Evolutionary conservation across 2,797 vertebrate genomes (phyloP).

Genomic region (Hippopotamyrus pictus): DNA sequence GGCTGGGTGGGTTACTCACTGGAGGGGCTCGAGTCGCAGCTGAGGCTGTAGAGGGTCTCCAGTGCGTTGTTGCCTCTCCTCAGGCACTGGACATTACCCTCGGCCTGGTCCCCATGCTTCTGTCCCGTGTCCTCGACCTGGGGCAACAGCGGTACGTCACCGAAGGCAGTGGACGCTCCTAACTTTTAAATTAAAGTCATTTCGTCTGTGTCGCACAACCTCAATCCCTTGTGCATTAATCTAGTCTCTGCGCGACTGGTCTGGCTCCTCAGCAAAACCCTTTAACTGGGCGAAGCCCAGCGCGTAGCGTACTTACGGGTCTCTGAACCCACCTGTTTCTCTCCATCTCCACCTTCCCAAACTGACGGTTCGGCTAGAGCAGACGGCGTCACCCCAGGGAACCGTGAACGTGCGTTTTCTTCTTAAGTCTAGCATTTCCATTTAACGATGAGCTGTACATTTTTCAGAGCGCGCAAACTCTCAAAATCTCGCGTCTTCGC

Average conservation of each 20-base stretch:
- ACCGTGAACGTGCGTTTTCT: neutral
- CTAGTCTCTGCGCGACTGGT: neutral
- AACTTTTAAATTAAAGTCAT: neutral
- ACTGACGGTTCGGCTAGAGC: too few species aligned
- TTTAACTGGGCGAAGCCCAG: neutral
- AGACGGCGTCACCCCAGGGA: neutral
- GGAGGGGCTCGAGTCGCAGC: conserved; percentile 78
- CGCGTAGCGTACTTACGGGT: neutral
- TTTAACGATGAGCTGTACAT: neutral
- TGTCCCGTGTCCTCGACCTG: conserved; percentile 69
- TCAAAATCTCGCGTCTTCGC: neutral
- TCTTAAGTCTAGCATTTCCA: neutral
- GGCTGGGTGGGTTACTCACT: conserved; percentile 64
- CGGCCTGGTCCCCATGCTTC: conserved; percentile 53
- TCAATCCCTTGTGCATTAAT: neutral
- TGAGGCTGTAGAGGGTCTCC: conserved; percentile 79
- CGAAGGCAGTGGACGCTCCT: neutral
- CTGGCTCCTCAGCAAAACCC: neutral
- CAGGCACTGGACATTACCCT: conserved; percentile 49
- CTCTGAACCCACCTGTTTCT: neutral
- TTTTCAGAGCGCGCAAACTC: neutral
- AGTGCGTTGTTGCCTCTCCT: conserved; percentile 78
- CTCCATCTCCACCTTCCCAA: neutral
- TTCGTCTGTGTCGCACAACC: neutral
- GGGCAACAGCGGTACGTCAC: conserved; percentile 20